A percentile compares a stretch with the other conserved stretches of the same genome.
phyloP scores from a whole-genome alignment of 2,888 invertebrate species.

The Eulithis testata region DNA sequence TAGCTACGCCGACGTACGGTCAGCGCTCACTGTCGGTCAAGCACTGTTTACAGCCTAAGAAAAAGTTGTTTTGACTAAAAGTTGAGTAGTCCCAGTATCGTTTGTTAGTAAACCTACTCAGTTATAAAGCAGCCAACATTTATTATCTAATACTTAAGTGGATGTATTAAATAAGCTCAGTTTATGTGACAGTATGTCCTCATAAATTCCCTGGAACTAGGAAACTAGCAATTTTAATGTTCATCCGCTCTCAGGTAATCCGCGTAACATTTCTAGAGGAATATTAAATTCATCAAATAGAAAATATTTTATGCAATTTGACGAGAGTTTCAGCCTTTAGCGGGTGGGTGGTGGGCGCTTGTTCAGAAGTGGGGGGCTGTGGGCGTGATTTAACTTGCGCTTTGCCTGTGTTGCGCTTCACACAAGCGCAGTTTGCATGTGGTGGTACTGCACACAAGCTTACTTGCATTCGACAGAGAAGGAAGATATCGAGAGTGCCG shows the following conservation, averaged over 20 bases:
- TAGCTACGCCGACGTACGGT: too few relatives aligned
- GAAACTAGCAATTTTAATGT: background rate
- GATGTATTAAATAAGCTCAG: too few relatives aligned
- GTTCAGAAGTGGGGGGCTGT: background rate
- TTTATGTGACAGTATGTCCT: too few relatives aligned
- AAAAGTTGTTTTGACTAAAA: too few relatives aligned
- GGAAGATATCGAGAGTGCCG: background rate
- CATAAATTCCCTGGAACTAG: too few relatives aligned
- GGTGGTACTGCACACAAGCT: background rate
- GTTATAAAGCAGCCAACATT: too few relatives aligned
- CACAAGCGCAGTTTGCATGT: slow-evolving; percentile 6
- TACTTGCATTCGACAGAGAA: slow-evolving; percentile 1
- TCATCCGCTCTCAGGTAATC: background rate
- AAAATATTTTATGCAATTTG: slow-evolving; percentile 4
- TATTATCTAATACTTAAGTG: too few relatives aligned
- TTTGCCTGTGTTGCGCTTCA: slow-evolving; percentile 5
- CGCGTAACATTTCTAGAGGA: background rate
- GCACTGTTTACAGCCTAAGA: too few relatives aligned
- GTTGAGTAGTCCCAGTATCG: too few relatives aligned
- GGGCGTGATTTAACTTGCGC: slow-evolving; percentile 3
- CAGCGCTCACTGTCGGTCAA: too few relatives aligned
- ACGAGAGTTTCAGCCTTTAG: background rate
- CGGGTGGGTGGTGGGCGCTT: slow-evolving; percentile 1
- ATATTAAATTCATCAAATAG: slow-evolving; percentile 4
- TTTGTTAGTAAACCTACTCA: too few relatives aligned